Evolutionary conservation across 2,888 invertebrate genomes (phyloP).

Genomic region (Coenonympha arcania): DNA sequence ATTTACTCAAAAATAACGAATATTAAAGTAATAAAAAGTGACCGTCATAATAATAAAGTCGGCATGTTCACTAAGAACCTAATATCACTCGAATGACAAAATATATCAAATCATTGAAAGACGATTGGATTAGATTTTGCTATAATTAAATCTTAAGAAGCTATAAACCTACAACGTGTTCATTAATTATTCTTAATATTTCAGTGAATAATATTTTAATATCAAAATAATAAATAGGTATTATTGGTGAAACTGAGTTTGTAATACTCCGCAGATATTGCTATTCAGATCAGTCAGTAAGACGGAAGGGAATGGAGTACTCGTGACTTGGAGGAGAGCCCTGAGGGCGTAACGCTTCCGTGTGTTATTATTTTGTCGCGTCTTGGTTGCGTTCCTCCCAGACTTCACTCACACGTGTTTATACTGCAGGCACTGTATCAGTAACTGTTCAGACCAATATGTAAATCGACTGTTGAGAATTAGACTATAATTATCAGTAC

Average conservation of each 20-base stretch:
- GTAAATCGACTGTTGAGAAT: not conserved
- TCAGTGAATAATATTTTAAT: too few relatives aligned
- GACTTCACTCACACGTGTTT: slow-evolving; percentile 2
- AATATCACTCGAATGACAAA: too few relatives aligned
- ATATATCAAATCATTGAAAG: too few relatives aligned
- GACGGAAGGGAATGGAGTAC: slow-evolving; percentile 17
- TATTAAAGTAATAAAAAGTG: too few relatives aligned
- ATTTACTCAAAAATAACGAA: not conserved
- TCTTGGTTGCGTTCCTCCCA: slow-evolving; percentile 15
- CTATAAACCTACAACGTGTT: too few relatives aligned
- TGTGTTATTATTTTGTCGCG: slow-evolving; percentile 29
- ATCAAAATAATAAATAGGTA: too few relatives aligned
- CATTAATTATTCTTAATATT: not conserved
- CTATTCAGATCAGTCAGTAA: slow-evolving; percentile 10
- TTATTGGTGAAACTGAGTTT: not conserved
- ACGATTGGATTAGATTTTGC: too few relatives aligned
- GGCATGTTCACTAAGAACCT: too few relatives aligned
- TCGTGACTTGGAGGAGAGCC: slow-evolving; percentile 19
- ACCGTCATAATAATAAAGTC: too few relatives aligned
- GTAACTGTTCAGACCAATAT: not conserved
- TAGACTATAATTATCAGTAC: too few relatives aligned
- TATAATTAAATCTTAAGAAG: too few relatives aligned
- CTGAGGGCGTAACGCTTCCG: slow-evolving; percentile 24
- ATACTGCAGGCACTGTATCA: too few relatives aligned
- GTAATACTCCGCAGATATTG: not conserved